phyloP scores from a whole-genome alignment of 2,888 invertebrate species.

The Rosalia funebris region DNA sequence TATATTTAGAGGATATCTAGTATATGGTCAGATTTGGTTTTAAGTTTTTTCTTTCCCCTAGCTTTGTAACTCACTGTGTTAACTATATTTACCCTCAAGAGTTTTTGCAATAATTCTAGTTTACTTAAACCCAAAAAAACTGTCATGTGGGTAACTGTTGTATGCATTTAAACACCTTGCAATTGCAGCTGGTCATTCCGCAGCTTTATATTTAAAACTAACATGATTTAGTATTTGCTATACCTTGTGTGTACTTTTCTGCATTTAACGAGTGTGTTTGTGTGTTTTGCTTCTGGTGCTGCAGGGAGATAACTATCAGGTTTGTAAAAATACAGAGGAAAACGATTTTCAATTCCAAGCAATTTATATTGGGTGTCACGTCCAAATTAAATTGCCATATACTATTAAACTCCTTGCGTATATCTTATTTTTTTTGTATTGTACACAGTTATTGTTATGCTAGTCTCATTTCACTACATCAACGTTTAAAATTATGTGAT shows the following conservation, averaged over 20 bases:
- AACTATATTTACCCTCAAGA: constrained; percentile 1
- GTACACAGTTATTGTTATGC: no score
- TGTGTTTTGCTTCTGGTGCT: constrained; percentile 57
- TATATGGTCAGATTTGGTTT: constrained; percentile 27
- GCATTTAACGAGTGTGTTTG: constrained; percentile 53
- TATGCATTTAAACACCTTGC: no score
- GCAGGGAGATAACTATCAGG: constrained; percentile 62
- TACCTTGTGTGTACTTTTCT: constrained; percentile 40
- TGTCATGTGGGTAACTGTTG: constrained; percentile 4
- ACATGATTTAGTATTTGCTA: constrained; percentile 12
- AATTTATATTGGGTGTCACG: no score
- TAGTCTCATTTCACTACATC: no score
- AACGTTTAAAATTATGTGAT: no score
- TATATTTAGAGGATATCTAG: constrained; percentile 22
- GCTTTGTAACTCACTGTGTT: no score
- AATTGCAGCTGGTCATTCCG: constrained; percentile 24
- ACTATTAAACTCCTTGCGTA: no score
- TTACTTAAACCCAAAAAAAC: neutral
- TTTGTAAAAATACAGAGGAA: constrained; percentile 53
- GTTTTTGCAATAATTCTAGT: constrained; percentile 24
- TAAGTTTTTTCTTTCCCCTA: no score
- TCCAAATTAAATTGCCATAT: no score
- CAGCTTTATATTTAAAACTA: no score
- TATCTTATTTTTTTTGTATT: no score
- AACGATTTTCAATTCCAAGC: no score